Base-by-base conservation (phyloP, 2,888 invertebrate genomes). In the Eupithecia insigniata region DNA sequence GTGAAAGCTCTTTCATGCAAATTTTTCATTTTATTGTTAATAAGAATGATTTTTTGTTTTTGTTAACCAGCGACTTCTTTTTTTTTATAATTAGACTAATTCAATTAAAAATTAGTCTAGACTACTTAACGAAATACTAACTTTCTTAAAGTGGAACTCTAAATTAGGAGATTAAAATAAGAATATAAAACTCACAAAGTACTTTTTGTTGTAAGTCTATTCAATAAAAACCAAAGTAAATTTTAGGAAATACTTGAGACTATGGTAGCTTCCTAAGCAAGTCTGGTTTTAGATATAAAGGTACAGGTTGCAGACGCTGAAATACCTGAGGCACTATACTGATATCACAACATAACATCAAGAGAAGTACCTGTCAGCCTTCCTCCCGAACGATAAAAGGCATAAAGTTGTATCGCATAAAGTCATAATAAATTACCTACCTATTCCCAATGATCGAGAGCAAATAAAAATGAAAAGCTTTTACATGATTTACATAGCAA, bases 401-500 rank as follows among this genome's bases (percentile, higher is more conserved):
- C 22, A 51, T 5, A 55, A 55, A 26, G 55, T 55, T 12, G 51
- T 22, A 10, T 60, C 60, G 30, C 18, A 60, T 30, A 30, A 30
- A 60, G 6, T 60, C 60, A 60, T 55, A 55, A 60, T 60, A 60
- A 60, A 60, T 55, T 55, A 55, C 55, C 26, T 55, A 55, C 55
- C 26, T 51, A 26, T 60, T 18, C 60, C 22, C 30, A 72, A 69
- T 69, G 71, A 75, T 70, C 72, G 70, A 78, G 76, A 58, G 76
- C 74, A 69, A 75, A 78, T 34, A 34, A 62, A 62, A 64, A 70
- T 71, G 58, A 72, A 67, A 69, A 72, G 66, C 71, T 70, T 78
- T 74, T 77, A 73, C 73, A 73, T 77, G 26, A 76, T 74, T 74
- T 75, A 77, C 71, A 74, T 74, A 66, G 75, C 69, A 77, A 75